Conservation (phyloP, 1,140 invertebrate genomes). For the Tetraneura akinire region DNA sequence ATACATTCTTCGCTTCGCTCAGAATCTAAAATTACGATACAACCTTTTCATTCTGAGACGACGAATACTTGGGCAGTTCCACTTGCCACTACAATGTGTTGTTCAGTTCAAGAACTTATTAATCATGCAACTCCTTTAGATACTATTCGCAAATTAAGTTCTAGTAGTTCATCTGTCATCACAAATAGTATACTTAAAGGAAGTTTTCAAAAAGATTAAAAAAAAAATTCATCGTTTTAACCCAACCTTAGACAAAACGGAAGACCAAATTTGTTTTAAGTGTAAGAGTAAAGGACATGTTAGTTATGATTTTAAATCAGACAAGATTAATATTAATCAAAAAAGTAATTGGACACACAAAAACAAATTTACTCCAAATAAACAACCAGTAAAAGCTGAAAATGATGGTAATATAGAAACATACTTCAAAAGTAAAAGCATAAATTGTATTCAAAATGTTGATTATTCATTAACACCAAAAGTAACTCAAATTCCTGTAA, state of each 20-base stretch:
- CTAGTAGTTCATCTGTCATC: background rate
- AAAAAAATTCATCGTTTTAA: conserved; percentile 16
- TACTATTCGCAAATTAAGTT: background rate
- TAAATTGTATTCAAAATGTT: background rate
- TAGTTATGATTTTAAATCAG: conserved; percentile 29
- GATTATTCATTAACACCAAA: background rate
- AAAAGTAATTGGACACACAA: background rate
- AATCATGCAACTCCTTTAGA: conserved; percentile 4
- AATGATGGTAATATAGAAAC: background rate
- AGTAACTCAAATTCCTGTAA: background rate
- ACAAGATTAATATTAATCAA: background rate
- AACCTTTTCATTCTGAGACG: too few species aligned
- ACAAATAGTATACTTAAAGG: background rate
- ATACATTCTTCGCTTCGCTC: too few species aligned
- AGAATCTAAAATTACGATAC: too few species aligned
- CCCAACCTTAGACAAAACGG: background rate
- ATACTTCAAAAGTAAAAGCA: background rate
- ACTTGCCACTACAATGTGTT: background rate
- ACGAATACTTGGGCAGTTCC: conserved; percentile 24
- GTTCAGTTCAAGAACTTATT: conserved; percentile 9
- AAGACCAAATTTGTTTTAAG: conserved; percentile 19
- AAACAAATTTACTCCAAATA: background rate
- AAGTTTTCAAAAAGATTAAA: background rate
- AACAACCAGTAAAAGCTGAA: background rate
- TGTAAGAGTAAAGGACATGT: background rate